Evolutionary conservation across 2,113 vertebrate species (phyloP).

Genomic region (Gallinago media): DNA sequence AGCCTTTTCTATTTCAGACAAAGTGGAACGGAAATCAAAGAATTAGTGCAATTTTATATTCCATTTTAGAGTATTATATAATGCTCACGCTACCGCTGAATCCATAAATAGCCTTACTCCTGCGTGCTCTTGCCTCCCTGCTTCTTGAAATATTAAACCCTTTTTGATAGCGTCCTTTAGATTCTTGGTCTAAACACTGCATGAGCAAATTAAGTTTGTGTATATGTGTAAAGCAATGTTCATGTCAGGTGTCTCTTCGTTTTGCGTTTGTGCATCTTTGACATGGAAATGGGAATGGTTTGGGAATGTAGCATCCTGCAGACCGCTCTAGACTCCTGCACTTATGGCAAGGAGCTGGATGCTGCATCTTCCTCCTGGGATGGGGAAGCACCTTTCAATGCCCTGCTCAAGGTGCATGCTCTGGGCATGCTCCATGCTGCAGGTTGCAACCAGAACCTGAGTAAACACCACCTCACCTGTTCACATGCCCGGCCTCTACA

Average conservation of each 20-base stretch:
- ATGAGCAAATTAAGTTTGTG: neutral
- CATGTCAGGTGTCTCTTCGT: neutral
- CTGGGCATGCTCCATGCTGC: neutral
- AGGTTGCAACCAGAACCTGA: neutral
- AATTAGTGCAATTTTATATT: neutral
- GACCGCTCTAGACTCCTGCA: neutral
- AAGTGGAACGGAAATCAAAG: neutral
- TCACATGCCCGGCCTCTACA: neutral
- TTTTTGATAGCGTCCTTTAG: neutral
- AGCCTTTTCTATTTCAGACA: neutral
- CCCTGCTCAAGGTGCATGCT: neutral
- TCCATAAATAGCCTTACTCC: neutral
- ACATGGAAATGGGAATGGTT: neutral
- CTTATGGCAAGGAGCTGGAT: neutral
- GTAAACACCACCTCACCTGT: neutral
- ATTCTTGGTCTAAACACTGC: neutral
- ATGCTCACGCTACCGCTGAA: accelerated
- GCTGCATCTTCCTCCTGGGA: neutral
- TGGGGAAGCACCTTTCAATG: neutral
- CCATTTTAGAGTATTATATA: neutral
- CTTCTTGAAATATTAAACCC: conserved; percentile 16
- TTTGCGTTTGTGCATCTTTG: neutral
- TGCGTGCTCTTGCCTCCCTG: neutral
- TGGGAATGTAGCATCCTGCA: neutral
- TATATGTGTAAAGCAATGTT: neutral